Percentiles rank a stretch among this genome's conserved stretches.
These are phyloP conservation scores for Tetranychus piercei DNA, from an alignment of 2,888 invertebrate genomes.

Conservation along the genomic window DNA sequence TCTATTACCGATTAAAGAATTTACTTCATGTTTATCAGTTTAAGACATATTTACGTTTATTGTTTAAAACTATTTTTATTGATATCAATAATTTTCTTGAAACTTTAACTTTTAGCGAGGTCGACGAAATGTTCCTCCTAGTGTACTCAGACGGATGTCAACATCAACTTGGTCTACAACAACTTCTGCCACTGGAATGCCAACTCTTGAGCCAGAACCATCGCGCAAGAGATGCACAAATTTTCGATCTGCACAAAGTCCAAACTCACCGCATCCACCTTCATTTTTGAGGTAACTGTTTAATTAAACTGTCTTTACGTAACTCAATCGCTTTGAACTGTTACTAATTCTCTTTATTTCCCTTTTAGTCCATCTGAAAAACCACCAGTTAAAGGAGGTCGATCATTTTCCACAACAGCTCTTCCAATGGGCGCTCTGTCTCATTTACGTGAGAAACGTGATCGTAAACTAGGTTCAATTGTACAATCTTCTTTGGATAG, in stretches of 20 bases:
- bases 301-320: neutral
- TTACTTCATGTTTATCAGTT: too few species aligned
- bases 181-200: constrained; percentile 40
- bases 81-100: neutral
- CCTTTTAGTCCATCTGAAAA: constrained; percentile 19
- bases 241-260: constrained; percentile 29
- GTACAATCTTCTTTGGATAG: neutral
- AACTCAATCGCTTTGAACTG: too few species aligned
- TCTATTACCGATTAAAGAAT: too few species aligned
- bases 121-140: constrained; percentile 33
- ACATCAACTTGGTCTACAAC: constrained; percentile 38
- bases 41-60: too few species aligned
- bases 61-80: neutral
- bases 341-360: neutral
- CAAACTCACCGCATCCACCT: constrained; percentile 8
- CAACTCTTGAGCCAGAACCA: constrained; percentile 42
- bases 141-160: constrained; percentile 36
- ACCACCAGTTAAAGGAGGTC: constrained; percentile 30
- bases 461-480: constrained; percentile 18
- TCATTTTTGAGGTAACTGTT: constrained; percentile 15
- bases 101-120: constrained; percentile 19
- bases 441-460: constrained; percentile 29
- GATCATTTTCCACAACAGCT: constrained; percentile 31
- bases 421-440: constrained; percentile 27
- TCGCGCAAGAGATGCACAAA: constrained; percentile 34